Evolutionary conservation across 2,113 vertebrate species (phyloP), one percentile per base, ranked within the genome.

Genomic region (Peromyscus californicus): DNA sequence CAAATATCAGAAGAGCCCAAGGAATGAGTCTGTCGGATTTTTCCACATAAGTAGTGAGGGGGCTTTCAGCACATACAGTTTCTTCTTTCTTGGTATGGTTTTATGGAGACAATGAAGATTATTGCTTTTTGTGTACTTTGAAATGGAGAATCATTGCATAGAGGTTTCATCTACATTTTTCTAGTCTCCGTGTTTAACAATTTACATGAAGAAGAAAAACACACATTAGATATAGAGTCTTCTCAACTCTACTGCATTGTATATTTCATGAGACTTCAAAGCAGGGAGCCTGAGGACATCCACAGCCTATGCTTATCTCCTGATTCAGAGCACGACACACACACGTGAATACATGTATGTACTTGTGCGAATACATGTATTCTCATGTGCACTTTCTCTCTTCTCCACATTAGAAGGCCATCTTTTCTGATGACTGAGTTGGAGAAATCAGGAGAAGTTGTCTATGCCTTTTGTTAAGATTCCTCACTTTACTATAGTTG

Each of bases 241-340:
- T 88, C 17, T n/a, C 63, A 61, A 74, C 75, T 54, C 3, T 7
- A 29, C 5, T 36, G 4, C 24, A 16, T 9, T 95, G 51, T 51
- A 1, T 13, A 74, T 70, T 91, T 94, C 8, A 16, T 54, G 85
- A 51, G 26, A 87, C 31, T 26, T 83, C 21, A 82, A 57, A 89
- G 48, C 22, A 75, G 45, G 33, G 45, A 67, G 79, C 70, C 92
- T 83, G 59, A 88, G 90, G 85, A 54, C 74, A 93, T 92, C 79
- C 65, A 84, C 80, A 95, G 96, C 83, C 76, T n/a, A 12, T 93
- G 89, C 93, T 89, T 94, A 63, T 76, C 61, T 96, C 26, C 72
- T 97, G 93, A 98, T 93, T 98, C 98, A 98, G 85, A 85, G 78
- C 48, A 57, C 90, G 72, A 29, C 45, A 65, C 75, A 75, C 39